These are phyloP conservation scores for Cairina moschata DNA, from an alignment of 2,113 vertebrate genomes.

Conservation along the genomic window DNA sequence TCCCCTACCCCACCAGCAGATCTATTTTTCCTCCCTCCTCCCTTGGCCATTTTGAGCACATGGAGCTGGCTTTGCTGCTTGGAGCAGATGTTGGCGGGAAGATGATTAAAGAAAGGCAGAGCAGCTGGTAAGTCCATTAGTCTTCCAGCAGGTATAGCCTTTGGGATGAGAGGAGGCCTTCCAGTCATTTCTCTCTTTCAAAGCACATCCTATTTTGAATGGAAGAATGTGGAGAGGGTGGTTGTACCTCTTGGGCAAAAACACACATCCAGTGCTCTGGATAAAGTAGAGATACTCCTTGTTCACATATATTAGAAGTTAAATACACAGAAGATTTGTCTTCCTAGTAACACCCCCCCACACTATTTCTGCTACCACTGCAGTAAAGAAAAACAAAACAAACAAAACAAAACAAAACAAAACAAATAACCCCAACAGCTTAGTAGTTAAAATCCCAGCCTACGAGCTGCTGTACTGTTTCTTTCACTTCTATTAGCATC, in stretches of 20 bases:
- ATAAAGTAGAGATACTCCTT: neutral
- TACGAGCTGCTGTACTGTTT: neutral
- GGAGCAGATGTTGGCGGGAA: neutral
- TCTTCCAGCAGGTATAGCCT: neutral
- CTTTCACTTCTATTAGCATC: neutral
- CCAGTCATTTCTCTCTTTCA: neutral
- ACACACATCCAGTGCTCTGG: neutral
- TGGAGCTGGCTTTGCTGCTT: neutral
- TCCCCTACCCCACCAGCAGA: fast-evolving
- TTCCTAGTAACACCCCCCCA: neutral
- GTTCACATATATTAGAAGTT: neutral
- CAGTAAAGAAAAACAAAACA: neutral
- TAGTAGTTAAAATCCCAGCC: neutral
- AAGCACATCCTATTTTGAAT: neutral
- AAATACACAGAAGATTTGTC: neutral
- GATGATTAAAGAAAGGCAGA: neutral
- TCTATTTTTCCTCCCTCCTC: neutral
- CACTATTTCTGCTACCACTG: neutral
- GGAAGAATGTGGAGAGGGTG: neutral
- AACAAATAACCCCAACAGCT: neutral
- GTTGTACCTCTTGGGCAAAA: neutral
- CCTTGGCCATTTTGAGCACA: neutral
- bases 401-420: neutral
- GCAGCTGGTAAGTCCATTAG: neutral
- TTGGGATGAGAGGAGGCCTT: neutral